These are phyloP conservation scores for Scaptomyza flava DNA, from an alignment of 2,888 invertebrate species.

Conservation along the genomic window DNA sequence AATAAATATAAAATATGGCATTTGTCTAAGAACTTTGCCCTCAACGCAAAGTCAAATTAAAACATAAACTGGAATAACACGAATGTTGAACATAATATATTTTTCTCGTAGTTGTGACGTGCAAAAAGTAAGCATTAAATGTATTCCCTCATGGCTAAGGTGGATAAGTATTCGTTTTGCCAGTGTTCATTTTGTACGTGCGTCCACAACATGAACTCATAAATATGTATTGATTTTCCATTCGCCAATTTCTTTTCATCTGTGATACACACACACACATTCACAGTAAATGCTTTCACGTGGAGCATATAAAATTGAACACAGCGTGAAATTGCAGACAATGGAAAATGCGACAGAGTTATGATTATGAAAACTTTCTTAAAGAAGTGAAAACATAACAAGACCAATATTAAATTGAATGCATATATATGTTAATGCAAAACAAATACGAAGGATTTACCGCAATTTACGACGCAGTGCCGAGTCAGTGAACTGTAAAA, in stretches of 20 bases:
- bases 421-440: conserved; percentile 54
- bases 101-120: conserved; percentile 20
- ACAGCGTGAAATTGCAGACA: conserved; percentile 57
- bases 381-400: conserved; percentile 15
- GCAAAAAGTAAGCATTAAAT: conserved; percentile 37
- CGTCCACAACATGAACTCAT: conserved; percentile 71
- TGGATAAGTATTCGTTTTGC: conserved; percentile 15
- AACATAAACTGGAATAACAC: conserved; percentile 1
- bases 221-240: conserved; percentile 79
- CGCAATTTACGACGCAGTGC: conserved; percentile 58
- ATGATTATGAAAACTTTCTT: conserved; percentile 74
- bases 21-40: conserved; percentile 15
- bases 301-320: conserved; percentile 59
- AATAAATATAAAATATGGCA: conserved; percentile 1
- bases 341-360: conserved; percentile 63
- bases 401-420: conserved; percentile 14
- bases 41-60: conserved; percentile 38
- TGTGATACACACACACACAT: conserved; percentile 13
- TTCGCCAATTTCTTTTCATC: conserved; percentile 67
- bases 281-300: conserved; percentile 57
- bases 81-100: conserved; percentile 7
- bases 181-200: conserved; percentile 67
- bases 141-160: conserved; percentile 32
- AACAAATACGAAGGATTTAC: conserved; percentile 62
- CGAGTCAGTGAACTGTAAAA: conserved; percentile 66